Percentiles rank a stretch among this genome's conserved stretches.
Evolutionary conservation across 2,797 vertebrate species (phyloP).

Genomic region (Lemur catta): DNA sequence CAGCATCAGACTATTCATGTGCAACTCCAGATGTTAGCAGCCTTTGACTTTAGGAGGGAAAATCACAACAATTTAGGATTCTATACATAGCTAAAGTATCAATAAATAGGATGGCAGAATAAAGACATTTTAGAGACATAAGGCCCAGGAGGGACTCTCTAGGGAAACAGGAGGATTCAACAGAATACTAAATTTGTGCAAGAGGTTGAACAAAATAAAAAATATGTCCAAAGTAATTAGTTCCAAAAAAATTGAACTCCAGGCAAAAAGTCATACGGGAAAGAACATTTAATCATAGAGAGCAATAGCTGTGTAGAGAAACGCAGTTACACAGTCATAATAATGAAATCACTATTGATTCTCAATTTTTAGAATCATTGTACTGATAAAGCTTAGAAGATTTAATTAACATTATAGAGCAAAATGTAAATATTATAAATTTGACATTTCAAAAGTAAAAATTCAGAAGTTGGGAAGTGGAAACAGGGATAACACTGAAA

Average conservation of each 20-base stretch:
- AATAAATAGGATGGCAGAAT: neutral
- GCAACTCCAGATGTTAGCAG: neutral
- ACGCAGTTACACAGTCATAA: neutral
- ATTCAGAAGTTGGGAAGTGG: neutral
- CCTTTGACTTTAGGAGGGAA: neutral
- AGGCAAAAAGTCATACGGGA: conserved; percentile 13
- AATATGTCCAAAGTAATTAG: conserved; percentile 39
- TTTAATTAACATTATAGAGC: conserved; percentile 29
- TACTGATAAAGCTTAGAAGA: conserved; percentile 42
- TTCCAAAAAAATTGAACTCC: conserved; percentile 23
- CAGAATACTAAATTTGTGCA: neutral
- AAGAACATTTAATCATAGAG: conserved; percentile 32
- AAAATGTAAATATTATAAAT: neutral
- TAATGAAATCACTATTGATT: conserved; percentile 37
- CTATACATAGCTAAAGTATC: neutral
- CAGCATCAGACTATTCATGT: neutral
- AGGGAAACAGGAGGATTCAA: neutral
- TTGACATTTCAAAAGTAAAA: neutral
- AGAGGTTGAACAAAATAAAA: conserved; percentile 40
- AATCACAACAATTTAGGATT: neutral
- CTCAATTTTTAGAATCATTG: conserved; percentile 54
- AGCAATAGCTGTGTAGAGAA: neutral
- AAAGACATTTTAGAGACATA: neutral
- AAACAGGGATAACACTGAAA: neutral
- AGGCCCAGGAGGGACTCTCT: neutral